Percentiles rank a stretch among this genome's conserved stretches.
These are phyloP conservation scores for Eidolon helvum DNA, from an alignment of 2,113 vertebrate genomes.

Conservation along the genomic window DNA sequence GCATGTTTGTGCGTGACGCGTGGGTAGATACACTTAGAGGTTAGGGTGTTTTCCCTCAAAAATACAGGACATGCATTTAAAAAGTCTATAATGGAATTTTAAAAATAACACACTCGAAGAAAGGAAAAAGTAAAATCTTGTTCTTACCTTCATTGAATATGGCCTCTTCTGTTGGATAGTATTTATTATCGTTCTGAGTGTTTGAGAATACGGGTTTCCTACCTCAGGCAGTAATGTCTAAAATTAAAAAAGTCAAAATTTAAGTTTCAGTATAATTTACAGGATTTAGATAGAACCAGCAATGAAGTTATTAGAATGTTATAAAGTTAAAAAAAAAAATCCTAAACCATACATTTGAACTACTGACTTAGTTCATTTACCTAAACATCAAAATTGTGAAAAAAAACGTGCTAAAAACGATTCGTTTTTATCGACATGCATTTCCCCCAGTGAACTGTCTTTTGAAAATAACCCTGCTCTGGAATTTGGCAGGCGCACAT, in stretches of 20 bases:
- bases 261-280: not conserved
- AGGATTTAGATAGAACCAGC: not conserved
- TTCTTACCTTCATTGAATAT: slow-evolving; percentile 93
- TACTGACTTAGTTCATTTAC: not conserved
- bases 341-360: not conserved
- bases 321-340: not conserved
- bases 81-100: not conserved
- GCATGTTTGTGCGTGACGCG: not conserved
- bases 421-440: not conserved
- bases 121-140: not conserved
- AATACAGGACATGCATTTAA: not conserved
- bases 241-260: slow-evolving; percentile 45
- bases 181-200: slow-evolving; percentile 86
- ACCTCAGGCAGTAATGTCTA: slow-evolving; percentile 90
- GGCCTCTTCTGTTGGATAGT: slow-evolving; percentile 86
- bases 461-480: not conserved
- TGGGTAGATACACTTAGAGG: not conserved
- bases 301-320: not conserved
- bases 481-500: not conserved
- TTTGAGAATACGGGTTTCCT: slow-evolving; percentile 89
- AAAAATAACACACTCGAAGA: not conserved
- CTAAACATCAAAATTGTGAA: not conserved
- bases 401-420: not conserved
- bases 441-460: not conserved
- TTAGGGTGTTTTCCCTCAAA: not conserved